Evolutionary conservation across 1,140 invertebrate species (phyloP).

Genomic region (Drosophila micromelanica): DNA sequence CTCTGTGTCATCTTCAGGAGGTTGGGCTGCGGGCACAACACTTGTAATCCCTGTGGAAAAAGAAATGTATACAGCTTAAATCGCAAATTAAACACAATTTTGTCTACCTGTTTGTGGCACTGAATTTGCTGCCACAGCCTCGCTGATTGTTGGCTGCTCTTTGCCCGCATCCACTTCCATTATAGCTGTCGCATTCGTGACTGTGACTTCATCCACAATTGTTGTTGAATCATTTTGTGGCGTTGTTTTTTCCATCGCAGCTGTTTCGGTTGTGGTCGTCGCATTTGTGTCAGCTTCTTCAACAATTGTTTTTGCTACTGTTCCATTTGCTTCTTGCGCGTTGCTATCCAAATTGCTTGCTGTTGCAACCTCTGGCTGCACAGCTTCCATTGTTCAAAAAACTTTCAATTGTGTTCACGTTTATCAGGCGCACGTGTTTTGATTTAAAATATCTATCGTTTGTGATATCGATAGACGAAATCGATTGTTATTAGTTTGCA

Average conservation of each 20-base stretch:
- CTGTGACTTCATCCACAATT: background rate
- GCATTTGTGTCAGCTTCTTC: background rate
- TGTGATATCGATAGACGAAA: conserved; percentile 5
- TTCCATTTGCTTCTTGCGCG: background rate
- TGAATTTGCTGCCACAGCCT: background rate
- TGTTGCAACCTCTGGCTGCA: conserved; percentile 14
- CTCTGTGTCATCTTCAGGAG: no score
- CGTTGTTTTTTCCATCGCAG: background rate
- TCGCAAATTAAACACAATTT: background rate
- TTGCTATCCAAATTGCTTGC: background rate
- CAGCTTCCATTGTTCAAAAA: conserved; percentile 18
- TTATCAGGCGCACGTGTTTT: conserved; percentile 33
- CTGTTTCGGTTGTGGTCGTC: background rate
- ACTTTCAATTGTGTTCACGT: background rate
- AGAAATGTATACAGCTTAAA: no score
- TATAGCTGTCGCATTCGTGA: background rate
- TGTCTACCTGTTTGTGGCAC: conserved; percentile 2
- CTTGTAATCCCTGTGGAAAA: no score
- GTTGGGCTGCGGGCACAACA: no score
- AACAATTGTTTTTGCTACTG: background rate
- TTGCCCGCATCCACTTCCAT: background rate
- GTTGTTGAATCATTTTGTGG: conserved; percentile 1
- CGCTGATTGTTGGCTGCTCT: background rate
- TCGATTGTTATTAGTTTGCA: background rate
- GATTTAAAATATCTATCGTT: conserved; percentile 1